Conservation (phyloP, 1,140 invertebrate species). For the Drosophila jambulina region DNA sequence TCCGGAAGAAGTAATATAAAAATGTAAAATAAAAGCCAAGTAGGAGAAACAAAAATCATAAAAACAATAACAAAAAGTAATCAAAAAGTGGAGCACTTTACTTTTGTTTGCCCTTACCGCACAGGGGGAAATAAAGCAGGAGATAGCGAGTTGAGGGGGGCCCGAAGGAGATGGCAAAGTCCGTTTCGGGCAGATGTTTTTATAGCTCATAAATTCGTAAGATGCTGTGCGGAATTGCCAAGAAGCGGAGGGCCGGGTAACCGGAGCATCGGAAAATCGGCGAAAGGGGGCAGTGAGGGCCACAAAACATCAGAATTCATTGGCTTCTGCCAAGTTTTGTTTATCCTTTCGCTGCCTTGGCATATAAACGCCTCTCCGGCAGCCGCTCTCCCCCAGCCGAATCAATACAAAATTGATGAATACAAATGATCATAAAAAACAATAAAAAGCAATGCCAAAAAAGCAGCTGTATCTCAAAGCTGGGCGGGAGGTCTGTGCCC, state of each 20-base stretch:
- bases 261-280: neutral
- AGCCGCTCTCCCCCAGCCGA: slow-evolving; percentile 28
- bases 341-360: slow-evolving; percentile 75
- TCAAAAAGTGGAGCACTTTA: slow-evolving; percentile 76
- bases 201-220: slow-evolving; percentile 84
- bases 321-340: slow-evolving; percentile 69
- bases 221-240: slow-evolving; percentile 73
- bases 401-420: slow-evolving; percentile 84
- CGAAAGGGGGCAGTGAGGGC: slow-evolving; percentile 26
- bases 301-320: slow-evolving; percentile 77
- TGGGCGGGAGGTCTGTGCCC: slow-evolving; percentile 30
- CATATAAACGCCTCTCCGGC: slow-evolving; percentile 44
- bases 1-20: slow-evolving; percentile 48
- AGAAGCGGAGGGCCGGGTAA: slow-evolving; percentile 7
- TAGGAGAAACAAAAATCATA: slow-evolving; percentile 65
- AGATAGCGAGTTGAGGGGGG: slow-evolving; percentile 11
- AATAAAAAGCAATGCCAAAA: slow-evolving; percentile 82
- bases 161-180: slow-evolving; percentile 8
- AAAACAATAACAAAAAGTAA: slow-evolving; percentile 82
- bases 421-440: slow-evolving; percentile 84
- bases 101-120: slow-evolving; percentile 48
- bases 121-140: slow-evolving; percentile 26
- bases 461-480: slow-evolving; percentile 51
- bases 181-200: slow-evolving; percentile 74
- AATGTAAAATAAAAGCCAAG: slow-evolving; percentile 73